A percentile compares a stretch with the other conserved stretches of the same genome.
Evolutionary conservation across 1,140 invertebrate genomes (phyloP).

Genomic region (Meloidogyne chitwoodi): DNA sequence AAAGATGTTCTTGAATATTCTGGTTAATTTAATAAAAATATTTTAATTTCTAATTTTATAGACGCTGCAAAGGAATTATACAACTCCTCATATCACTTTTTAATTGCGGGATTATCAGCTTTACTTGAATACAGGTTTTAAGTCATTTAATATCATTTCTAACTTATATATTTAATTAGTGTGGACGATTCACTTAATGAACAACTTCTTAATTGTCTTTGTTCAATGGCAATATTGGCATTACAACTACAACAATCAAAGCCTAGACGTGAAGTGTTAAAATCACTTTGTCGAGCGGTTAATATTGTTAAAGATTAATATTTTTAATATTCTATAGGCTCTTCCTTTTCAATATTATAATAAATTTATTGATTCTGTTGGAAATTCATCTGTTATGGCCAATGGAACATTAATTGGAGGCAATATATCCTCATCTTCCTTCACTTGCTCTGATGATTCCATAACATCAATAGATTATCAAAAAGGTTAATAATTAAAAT

Average conservation of each 20-base stretch:
- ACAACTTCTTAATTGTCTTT: conserved; percentile 81
- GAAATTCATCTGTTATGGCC: neutral
- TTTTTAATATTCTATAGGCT: conserved; percentile 85
- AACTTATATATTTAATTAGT: conserved; percentile 65
- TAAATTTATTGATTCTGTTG: conserved; percentile 27
- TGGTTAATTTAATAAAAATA: neutral
- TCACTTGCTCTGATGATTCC: neutral
- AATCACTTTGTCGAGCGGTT: conserved; percentile 80
- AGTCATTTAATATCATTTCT: no score
- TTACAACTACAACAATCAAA: conserved; percentile 71
- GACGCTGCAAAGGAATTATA: conserved; percentile 71
- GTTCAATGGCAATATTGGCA: conserved; percentile 77
- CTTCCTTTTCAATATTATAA: conserved; percentile 86
- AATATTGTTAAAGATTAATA: conserved; percentile 68
- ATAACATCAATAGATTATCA: conserved; percentile 1
- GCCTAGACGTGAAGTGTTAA: conserved; percentile 84
- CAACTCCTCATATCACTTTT: conserved; percentile 88
- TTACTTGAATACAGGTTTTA: conserved; percentile 85
- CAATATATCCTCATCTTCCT: neutral
- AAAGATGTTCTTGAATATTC: neutral
- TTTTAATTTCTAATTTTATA: conserved; percentile 56
- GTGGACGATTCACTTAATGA: conserved; percentile 84
- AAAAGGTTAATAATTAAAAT: neutral
- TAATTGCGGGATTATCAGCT: conserved; percentile 82
- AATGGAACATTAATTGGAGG: conserved; percentile 8